Conservation (phyloP, 30 jellyfish, hydroid and myxozoan genomes). For the Rhopilema esculentum region DNA sequence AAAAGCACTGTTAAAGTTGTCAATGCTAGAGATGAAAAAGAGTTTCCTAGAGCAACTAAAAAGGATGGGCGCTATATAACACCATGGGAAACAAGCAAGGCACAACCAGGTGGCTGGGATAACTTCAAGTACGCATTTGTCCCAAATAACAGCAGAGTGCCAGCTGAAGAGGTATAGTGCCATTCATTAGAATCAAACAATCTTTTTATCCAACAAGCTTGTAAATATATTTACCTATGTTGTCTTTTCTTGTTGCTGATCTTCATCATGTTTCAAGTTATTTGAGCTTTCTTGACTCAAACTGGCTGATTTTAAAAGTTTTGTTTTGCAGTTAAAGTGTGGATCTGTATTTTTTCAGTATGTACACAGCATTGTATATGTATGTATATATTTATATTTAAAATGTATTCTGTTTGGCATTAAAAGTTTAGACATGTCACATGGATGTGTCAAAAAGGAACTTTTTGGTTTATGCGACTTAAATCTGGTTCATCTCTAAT, state of each 20-base stretch:
- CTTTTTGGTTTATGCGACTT: no score
- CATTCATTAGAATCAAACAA: not conserved
- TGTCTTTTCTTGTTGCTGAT: not conserved
- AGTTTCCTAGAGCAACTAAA: slow-evolving; percentile 83
- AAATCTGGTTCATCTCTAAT: not conserved
- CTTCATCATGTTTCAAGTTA: no score
- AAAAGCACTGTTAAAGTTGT: slow-evolving; percentile 92
- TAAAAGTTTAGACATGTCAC: no score
- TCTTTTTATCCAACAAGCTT: no score
- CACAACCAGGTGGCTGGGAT: slow-evolving; percentile 89
- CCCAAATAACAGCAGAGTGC: slow-evolving; percentile 84
- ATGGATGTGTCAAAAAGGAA: no score
- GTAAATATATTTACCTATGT: not conserved
- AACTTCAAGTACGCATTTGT: slow-evolving; percentile 80
- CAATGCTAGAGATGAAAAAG: slow-evolving; percentile 83
- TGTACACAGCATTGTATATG: no score
- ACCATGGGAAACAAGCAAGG: slow-evolving; percentile 91
- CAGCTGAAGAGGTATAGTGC: slow-evolving; percentile 74
- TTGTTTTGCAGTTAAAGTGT: no score
- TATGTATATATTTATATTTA: no score
- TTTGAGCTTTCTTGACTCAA: no score
- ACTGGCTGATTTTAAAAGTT: no score
- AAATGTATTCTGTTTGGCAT: no score
- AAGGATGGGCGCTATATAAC: slow-evolving; percentile 86
- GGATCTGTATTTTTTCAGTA: no score